Conservation (phyloP, 2,888 invertebrate genomes). For the Habroteleia sp. region DNA sequence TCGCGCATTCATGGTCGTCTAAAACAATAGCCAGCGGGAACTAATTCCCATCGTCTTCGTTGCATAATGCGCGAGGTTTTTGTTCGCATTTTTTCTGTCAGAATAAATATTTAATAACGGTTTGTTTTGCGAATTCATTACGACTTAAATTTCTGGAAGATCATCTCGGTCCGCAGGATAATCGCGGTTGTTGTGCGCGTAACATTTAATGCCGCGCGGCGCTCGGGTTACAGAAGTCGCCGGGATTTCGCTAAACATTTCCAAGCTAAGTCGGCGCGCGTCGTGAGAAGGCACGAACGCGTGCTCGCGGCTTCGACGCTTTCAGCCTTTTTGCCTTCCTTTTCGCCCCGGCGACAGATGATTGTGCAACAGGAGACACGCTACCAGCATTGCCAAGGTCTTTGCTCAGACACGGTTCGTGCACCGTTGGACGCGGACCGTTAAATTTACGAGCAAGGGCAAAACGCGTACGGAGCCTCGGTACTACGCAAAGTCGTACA, state of each 20-base stretch:
- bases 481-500: constrained; percentile 21
- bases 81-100: too few relatives aligned
- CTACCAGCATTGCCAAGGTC: constrained; percentile 64
- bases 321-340: constrained; percentile 57
- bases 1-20: too few relatives aligned
- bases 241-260: constrained; percentile 14
- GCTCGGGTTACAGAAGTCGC: constrained; percentile 16
- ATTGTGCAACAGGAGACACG: constrained; percentile 64
- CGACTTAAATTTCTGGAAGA: too few relatives aligned
- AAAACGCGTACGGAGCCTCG: constrained; percentile 51
- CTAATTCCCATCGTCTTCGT: too few relatives aligned
- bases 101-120: constrained; percentile 40
- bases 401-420: constrained; percentile 65
- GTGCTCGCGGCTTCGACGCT: too few relatives aligned
- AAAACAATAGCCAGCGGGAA: too few relatives aligned
- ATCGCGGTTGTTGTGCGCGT: constrained; percentile 34
- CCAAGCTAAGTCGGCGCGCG: constrained; percentile 43
- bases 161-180: too few relatives aligned
- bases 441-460: constrained; percentile 66
- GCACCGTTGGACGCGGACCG: constrained; percentile 66
- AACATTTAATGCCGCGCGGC: constrained; percentile 16
- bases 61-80: too few relatives aligned
- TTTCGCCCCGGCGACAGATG: constrained; percentile 43
- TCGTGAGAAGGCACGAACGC: constrained; percentile 29
- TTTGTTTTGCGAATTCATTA: constrained; percentile 35